Conservation (phyloP, 2,888 invertebrate species). For the Camptogramma bilineatum region DNA sequence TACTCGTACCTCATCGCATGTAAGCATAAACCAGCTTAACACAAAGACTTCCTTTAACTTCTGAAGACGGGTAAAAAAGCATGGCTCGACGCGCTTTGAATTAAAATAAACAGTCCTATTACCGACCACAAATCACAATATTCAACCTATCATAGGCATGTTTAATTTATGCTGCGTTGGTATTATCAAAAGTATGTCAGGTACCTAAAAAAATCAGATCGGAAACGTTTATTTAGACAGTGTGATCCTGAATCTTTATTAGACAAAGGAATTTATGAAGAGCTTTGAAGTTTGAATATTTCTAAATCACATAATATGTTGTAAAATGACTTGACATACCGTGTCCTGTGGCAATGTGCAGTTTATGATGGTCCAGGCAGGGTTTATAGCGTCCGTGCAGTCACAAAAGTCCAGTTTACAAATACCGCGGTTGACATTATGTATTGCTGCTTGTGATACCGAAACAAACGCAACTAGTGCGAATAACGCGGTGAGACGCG, state of each 20-base stretch:
- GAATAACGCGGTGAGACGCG: slow-evolving; percentile 71
- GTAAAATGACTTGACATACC: slow-evolving; percentile 66
- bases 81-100: slow-evolving; percentile 49
- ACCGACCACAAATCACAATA: too few species aligned
- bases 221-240: not conserved
- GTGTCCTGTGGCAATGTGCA: slow-evolving; percentile 86
- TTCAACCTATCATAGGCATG: not conserved
- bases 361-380: slow-evolving; percentile 87
- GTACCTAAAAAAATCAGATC: not conserved
- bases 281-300: not conserved
- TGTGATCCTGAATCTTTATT: not conserved
- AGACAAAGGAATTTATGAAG: slow-evolving; percentile 21
- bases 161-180: not conserved
- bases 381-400: slow-evolving; percentile 84
- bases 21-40: not conserved
- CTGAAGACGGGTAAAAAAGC: not conserved
- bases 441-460: slow-evolving; percentile 51
- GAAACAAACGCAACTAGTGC: slow-evolving; percentile 81
- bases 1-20: not conserved
- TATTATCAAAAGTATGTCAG: not conserved
- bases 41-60: not conserved
- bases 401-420: slow-evolving; percentile 85
- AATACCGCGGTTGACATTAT: slow-evolving; percentile 59
- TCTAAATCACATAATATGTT: too few species aligned
- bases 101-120: slow-evolving; percentile 44